These are phyloP conservation scores for Mamestra configurata DNA, from an alignment of 1,140 invertebrate species.

Conservation along the genomic window DNA sequence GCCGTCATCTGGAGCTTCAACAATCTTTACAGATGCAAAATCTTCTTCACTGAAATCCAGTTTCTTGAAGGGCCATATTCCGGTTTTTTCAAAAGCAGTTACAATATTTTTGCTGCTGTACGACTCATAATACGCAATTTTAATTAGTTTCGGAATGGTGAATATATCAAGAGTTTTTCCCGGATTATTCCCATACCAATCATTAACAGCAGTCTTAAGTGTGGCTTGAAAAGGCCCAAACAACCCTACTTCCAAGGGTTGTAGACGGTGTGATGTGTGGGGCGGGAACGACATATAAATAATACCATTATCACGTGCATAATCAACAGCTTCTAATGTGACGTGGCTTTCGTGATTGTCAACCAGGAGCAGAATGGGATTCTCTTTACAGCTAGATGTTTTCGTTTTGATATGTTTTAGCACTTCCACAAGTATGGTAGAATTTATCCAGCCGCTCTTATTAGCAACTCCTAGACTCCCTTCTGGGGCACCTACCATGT, in stretches of 20 bases:
- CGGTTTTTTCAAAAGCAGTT: conserved; percentile 62
- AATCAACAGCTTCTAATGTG: conserved; percentile 45
- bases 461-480: conserved; percentile 78
- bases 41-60: conserved; percentile 66
- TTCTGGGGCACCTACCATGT: conserved; percentile 76
- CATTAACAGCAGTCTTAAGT: conserved; percentile 69
- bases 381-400: conserved; percentile 11
- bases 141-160: conserved; percentile 62
- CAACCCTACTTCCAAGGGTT: conserved; percentile 80
- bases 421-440: neutral
- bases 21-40: conserved; percentile 56
- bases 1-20: too few relatives aligned
- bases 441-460: conserved; percentile 84
- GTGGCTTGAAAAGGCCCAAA: conserved; percentile 80
- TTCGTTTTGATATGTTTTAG: conserved; percentile 29
- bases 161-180: conserved; percentile 73
- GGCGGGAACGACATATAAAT: conserved; percentile 62
- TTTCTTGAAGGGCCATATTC: conserved; percentile 69
- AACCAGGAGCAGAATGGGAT: conserved; percentile 43
- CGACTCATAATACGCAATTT: conserved; percentile 63
- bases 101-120: conserved; percentile 68
- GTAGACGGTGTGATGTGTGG: conserved; percentile 73
- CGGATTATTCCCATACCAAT: conserved; percentile 76
- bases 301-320: conserved; percentile 48
- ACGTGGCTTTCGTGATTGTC: conserved; percentile 55